Evolutionary conservation across 2,888 invertebrate genomes (phyloP), one percentile per base, ranked within the genome.

Genomic region (Amiota communis): DNA sequence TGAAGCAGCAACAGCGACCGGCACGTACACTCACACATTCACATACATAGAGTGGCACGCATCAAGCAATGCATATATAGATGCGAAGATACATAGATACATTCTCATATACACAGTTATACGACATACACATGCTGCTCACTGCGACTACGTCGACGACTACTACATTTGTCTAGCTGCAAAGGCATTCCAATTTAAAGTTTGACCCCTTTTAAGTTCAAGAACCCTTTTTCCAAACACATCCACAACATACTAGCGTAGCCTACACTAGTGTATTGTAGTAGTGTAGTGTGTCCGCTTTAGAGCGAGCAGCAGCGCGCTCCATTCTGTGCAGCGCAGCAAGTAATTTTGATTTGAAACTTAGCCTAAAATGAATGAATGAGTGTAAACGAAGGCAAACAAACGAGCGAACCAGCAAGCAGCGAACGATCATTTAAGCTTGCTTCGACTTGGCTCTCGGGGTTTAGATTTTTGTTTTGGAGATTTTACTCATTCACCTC

Each of bases 131-230:
- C 36, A 36, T 6, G 36, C 36, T 36, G 12, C n/a, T n/a, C 69
- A 15, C 36, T 73, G 13, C 53, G 49, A 36, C 47, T 36, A 71
- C 70, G 72, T 75, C 74, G 15, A 8, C 48, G 70, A 67, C 20
- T 65, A 79, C 77, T 79, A 77, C 79, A 79, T 36, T 81, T 82
- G 85, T 82, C 83, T 84, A 84, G 85, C 82, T 82, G 84, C 80
- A 80, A 81, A 85, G 82, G 85, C 84, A 85, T 84, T 85, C 82
- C 83, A 73, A 73, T 85, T 86, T 86, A 81, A n/a, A 83, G 81
- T 84, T 86, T 87, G 87, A 87, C 87, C 87, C 86, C 88, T 86
- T 87, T 87, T 87, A 87, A 87, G 87, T 87, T 87, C 87, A 87
- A 87, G 88, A 87, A 87, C 87, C 87, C 87, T 87, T 87, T 87